phyloP scores from a whole-genome alignment of 92 coral and sea anemone genomes.

The Hydrozoanthus gracilis region DNA sequence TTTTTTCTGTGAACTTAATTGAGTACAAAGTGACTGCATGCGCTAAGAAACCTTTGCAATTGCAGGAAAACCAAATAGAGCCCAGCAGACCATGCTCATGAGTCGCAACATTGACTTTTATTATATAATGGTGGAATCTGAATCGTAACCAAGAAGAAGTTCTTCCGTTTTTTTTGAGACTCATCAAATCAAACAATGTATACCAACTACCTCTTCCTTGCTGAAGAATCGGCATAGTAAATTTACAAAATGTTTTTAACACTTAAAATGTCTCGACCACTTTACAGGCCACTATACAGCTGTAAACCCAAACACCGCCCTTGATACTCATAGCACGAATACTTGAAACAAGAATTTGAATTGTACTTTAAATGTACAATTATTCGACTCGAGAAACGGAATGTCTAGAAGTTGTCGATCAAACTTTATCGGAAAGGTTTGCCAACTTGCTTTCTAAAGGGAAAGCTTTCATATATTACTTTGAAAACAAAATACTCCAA shows the following conservation, averaged over 20 bases:
- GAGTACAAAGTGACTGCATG: slow-evolving; percentile 9
- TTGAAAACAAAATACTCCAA: not conserved
- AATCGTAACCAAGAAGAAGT: not conserved
- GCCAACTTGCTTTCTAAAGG: not conserved
- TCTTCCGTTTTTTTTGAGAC: not conserved
- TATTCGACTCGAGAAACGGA: too few relatives aligned
- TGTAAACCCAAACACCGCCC: not conserved
- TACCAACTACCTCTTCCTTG: not conserved
- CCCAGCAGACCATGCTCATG: not conserved
- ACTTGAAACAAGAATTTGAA: slow-evolving; percentile 1
- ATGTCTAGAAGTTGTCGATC: too few relatives aligned
- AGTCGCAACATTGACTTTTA: not conserved
- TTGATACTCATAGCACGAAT: not conserved
- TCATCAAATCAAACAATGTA: not conserved
- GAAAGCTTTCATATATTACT: not conserved
- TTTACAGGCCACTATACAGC: not conserved
- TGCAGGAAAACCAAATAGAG: slow-evolving; percentile 1
- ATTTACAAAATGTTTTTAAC: too few relatives aligned
- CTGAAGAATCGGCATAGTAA: too few relatives aligned
- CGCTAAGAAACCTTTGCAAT: slow-evolving; percentile 12
- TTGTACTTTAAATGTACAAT: not conserved
- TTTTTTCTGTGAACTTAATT: not conserved
- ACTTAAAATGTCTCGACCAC: not conserved
- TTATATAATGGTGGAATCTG: not conserved
- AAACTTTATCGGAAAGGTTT: not conserved